These are phyloP conservation scores for Saxicola maurus DNA, from an alignment of 2,797 vertebrate genomes.

Conservation along the genomic window DNA sequence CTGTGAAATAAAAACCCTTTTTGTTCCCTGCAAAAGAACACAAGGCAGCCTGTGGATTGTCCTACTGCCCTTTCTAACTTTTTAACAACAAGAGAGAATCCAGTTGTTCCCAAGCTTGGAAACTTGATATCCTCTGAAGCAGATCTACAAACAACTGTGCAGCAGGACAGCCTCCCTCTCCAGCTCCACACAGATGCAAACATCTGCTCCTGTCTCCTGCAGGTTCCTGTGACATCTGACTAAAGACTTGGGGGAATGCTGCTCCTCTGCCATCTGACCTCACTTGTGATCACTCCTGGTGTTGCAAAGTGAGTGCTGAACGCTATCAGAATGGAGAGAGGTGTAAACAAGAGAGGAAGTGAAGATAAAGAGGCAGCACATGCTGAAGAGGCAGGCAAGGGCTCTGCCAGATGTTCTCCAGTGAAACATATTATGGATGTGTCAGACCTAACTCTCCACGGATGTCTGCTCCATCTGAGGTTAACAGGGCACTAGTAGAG, in stretches of 20 bases:
- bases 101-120: background rate
- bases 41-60: background rate
- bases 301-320: fast-evolving
- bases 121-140: background rate
- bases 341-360: background rate
- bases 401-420: background rate
- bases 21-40: background rate
- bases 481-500: fast-evolving
- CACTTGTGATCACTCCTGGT: fast-evolving
- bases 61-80: background rate
- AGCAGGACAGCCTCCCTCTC: background rate
- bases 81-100: background rate
- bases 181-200: background rate
- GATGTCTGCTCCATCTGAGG: fast-evolving
- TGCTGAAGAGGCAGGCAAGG: background rate
- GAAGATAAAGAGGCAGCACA: background rate
- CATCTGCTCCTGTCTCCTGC: background rate
- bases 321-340: fast-evolving
- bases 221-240: background rate
- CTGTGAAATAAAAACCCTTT: background rate
- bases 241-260: background rate
- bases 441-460: fast-evolving
- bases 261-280: background rate
- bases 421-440: fast-evolving
- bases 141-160: fast-evolving